A percentile compares a stretch with the other conserved stretches of the same genome.
These are phyloP conservation scores for Cervus canadensis DNA, from an alignment of 2,113 vertebrate genomes.

Conservation along the genomic window DNA sequence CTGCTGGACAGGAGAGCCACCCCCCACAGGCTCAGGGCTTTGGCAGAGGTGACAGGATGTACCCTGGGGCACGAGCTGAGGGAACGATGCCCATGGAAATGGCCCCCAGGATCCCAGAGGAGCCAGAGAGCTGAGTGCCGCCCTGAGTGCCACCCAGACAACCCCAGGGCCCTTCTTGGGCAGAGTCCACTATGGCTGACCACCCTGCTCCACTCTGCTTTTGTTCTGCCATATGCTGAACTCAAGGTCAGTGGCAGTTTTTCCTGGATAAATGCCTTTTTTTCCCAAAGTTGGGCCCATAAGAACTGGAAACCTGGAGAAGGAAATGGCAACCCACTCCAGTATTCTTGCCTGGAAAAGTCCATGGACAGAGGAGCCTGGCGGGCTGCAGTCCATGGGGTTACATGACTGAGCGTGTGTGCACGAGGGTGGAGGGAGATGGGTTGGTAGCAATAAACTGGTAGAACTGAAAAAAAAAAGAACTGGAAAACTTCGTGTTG, in stretches of 20 bases:
- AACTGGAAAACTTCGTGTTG: background rate
- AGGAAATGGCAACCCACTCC: no score
- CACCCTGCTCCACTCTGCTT: background rate
- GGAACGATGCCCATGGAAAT: background rate
- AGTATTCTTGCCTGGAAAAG: no score
- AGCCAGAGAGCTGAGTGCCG: background rate
- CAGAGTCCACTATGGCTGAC: background rate
- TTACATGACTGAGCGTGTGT: no score
- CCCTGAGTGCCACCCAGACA: background rate
- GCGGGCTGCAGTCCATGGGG: no score
- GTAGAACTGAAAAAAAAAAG: background rate
- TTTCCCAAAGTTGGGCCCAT: background rate
- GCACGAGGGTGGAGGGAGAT: no score
- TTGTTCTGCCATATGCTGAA: background rate
- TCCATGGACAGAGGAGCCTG: no score
- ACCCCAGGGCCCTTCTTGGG: background rate
- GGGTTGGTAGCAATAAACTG: no score
- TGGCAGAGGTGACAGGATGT: background rate
- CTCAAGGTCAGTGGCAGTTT: background rate
- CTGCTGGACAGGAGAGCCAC: background rate
- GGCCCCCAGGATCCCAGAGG: background rate
- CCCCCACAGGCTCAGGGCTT: background rate
- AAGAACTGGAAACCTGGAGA: background rate
- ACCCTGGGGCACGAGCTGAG: background rate
- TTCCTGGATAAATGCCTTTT: background rate